These are phyloP conservation scores for Oreamnos americanus DNA, from an alignment of 2,113 vertebrate species.

Conservation along the genomic window DNA sequence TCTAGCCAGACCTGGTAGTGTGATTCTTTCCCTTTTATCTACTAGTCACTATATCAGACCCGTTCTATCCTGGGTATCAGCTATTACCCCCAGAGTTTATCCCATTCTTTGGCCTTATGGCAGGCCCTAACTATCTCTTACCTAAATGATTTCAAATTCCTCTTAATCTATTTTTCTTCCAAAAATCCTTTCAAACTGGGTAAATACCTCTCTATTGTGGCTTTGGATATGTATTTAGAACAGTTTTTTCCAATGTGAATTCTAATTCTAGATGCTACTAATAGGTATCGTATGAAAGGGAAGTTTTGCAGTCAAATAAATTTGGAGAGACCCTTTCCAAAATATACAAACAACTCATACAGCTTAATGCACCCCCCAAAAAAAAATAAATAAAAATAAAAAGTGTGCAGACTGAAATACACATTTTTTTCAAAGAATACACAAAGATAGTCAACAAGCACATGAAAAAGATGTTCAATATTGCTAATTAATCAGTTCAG, in stretches of 20 bases:
- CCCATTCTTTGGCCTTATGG: background rate
- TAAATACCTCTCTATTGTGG: background rate
- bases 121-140: background rate
- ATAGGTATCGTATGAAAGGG: background rate
- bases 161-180: background rate
- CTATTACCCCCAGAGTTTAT: background rate
- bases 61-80: background rate
- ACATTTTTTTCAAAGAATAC: background rate
- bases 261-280: background rate
- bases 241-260: background rate
- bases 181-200: background rate
- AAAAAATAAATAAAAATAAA: background rate
- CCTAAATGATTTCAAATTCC: background rate
- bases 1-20: background rate
- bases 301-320: background rate
- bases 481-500: background rate
- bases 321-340: background rate
- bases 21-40: background rate
- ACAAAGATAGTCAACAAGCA: background rate
- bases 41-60: background rate
- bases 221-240: background rate
- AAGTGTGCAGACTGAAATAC: background rate
- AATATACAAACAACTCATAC: background rate
- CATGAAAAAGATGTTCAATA: background rate
- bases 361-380: background rate